These are phyloP conservation scores for Macropis europaea DNA, from an alignment of 2,888 invertebrate species.

Conservation along the genomic window DNA sequence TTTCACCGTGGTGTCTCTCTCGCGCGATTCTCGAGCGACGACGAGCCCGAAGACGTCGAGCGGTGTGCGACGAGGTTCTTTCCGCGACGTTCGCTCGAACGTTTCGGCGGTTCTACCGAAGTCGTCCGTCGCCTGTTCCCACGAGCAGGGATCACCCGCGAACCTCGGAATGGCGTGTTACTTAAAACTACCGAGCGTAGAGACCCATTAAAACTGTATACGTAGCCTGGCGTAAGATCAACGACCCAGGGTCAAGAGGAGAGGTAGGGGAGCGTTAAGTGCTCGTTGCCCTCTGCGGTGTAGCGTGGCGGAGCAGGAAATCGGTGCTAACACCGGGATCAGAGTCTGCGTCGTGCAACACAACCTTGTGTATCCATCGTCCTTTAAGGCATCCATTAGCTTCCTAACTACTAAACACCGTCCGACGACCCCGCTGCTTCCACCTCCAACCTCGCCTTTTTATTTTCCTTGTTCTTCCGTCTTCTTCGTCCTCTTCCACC, in stretches of 20 bases:
- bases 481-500: slow-evolving; percentile 28
- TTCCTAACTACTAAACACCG: slow-evolving; percentile 63
- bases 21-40: too few relatives aligned
- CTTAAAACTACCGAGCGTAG: slow-evolving; percentile 54
- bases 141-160: slow-evolving; percentile 48
- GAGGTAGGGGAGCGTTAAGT: slow-evolving; percentile 53
- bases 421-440: slow-evolving; percentile 56
- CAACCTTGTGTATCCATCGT: slow-evolving; percentile 52
- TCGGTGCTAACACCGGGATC: slow-evolving; percentile 59
- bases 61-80: too few relatives aligned
- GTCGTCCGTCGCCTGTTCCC: slow-evolving; percentile 36
- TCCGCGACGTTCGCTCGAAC: neutral
- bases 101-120: slow-evolving; percentile 16
- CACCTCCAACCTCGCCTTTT: slow-evolving; percentile 13
- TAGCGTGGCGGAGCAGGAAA: slow-evolving; percentile 60
- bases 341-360: slow-evolving; percentile 53
- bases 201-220: slow-evolving; percentile 59
- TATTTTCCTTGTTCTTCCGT: slow-evolving; percentile 28
- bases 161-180: slow-evolving; percentile 45
- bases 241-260: slow-evolving; percentile 63
- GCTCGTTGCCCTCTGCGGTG: slow-evolving; percentile 53
- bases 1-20: slow-evolving; percentile 63
- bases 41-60: too few relatives aligned
- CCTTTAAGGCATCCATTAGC: slow-evolving; percentile 67
- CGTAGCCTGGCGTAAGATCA: slow-evolving; percentile 57